Base-by-base conservation (phyloP, 2,113 vertebrate species). In the Eretmochelys imbricata region DNA sequence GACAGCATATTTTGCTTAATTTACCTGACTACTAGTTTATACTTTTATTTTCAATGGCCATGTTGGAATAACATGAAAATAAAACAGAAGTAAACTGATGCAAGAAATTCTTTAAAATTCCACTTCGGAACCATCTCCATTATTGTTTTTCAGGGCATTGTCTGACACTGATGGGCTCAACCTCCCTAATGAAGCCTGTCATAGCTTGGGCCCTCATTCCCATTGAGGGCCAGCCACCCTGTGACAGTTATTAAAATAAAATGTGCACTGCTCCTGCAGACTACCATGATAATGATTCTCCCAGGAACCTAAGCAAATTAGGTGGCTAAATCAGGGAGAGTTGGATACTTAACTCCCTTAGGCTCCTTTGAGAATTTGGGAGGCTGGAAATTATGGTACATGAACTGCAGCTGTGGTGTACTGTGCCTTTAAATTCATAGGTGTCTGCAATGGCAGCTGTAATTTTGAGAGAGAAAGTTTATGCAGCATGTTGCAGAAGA, bases 271-370 rank as follows among this genome's bases (percentile, higher is more conserved):
- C 24, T 54, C 75, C 69, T 85, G 55, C 0, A 46, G 20, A 48
- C 50, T 84, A 46, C 85, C 51, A n/a, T 31, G 72, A 55, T 29
- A 90, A 59, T 8, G 16, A 94, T 55, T 29, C 87, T 80, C 42
- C 72, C 86, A 94, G 78, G 53, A 96, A 22, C 31, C 35, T 24
- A n/a, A 80, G 31, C 50, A 38, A 96, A 88, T 19, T 38, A 93
- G 62, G 89, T 31, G 25, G 53, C 35, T 94, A 95, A 96, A 82
- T 31, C n/a, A 31, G 54, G 5, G 51, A 86, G 54, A 31, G 29
- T 62, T 62, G 59, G 25, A 62, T 42, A 46, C 85, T 16, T 38
- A 51, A 87, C 57, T 78, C 20, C 55, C 38, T 91, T 92, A 75
- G 94, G 62, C 22, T 92, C 72, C n/a, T 84, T 89, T 90, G 35